These are phyloP conservation scores for Macrophya alboannulata DNA, from an alignment of 2,888 invertebrate species.

Conservation along the genomic window DNA sequence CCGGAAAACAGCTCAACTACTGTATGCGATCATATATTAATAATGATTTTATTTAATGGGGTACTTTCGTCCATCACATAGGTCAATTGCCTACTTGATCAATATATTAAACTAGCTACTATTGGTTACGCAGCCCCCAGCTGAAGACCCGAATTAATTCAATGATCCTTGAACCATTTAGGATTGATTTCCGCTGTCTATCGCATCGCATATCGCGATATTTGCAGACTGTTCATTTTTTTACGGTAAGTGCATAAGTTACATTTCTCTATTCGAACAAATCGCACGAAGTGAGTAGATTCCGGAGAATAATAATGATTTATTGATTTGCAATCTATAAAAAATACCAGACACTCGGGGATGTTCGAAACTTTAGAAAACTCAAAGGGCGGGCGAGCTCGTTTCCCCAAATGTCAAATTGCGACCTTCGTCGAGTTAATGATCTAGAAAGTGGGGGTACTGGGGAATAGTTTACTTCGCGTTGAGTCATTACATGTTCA, in stretches of 20 bases:
- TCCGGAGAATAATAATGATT: background rate
- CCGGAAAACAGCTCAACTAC: background rate
- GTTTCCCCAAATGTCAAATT: slow-evolving; percentile 28
- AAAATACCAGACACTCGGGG: background rate
- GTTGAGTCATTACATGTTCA: slow-evolving; percentile 25
- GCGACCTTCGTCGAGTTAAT: slow-evolving; percentile 36
- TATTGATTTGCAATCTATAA: background rate
- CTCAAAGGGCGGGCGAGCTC: slow-evolving; percentile 16
- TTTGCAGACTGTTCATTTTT: background rate
- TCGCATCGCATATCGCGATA: background rate
- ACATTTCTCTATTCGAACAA: background rate
- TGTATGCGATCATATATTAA: background rate
- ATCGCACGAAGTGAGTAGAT: background rate
- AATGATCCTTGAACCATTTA: slow-evolving; percentile 30
- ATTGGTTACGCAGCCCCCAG: background rate
- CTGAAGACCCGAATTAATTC: slow-evolving; percentile 6
- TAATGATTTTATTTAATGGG: slow-evolving; percentile 2
- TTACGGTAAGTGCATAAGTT: background rate
- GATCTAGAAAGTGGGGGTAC: slow-evolving; percentile 10
- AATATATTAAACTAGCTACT: slow-evolving; percentile 15
- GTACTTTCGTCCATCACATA: slow-evolving; percentile 2
- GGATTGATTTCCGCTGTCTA: slow-evolving; percentile 9
- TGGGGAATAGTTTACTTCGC: slow-evolving; percentile 14
- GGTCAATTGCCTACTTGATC: slow-evolving; percentile 22
- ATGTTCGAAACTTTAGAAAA: background rate